Base-by-base conservation (phyloP, 1,140 invertebrate genomes). In the Cryptotermes secundus region DNA sequence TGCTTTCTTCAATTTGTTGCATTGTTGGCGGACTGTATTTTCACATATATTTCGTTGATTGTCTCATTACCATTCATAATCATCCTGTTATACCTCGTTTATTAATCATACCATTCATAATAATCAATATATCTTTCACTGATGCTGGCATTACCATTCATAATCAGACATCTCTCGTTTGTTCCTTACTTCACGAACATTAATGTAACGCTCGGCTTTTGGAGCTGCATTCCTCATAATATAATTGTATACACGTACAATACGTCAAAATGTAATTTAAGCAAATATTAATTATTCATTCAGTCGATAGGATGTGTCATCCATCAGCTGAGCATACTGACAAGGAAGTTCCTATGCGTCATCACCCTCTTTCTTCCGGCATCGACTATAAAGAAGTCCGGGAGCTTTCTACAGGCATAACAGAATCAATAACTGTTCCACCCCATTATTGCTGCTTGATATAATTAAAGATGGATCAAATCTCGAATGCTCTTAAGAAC, bases 271-370 rank as follows among this genome's bases (percentile, higher is more conserved):
- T 72, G n/a, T 31, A 72, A 72, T 72, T 1, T n/a, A 72, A 72
- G 59, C 59, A 72, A 72, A 72, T 72, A 72, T 72, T 31, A 31
- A 65, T 72, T 72, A 72, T 72, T 72, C 31, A 72, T 72, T 31
- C 59, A 31, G 31, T 72, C 59, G 59, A 72, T 72, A 9, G 3
- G 9, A 72, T 72, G 26, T 72, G 2, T 31, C 59, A 72, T 72
- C 59, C 26, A 16, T 31, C 26, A n/a, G 59, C 59, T 72, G 53
- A 10, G 53, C 24, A 26, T 16, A 24, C 7, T 24, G 59, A 12
- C 59, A 72, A n/a, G 4, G 9, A n/a, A 72, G 0, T 31, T 26
- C 59, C 59, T 4, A 72, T 31, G 59, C 59, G 59, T 72, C 59
- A 72, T 14, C 59, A 22, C 45, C 16, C 19, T 49, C 45, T 49